phyloP scores from a whole-genome alignment of 2,888 invertebrate genomes.

The Tribolium freemani region DNA sequence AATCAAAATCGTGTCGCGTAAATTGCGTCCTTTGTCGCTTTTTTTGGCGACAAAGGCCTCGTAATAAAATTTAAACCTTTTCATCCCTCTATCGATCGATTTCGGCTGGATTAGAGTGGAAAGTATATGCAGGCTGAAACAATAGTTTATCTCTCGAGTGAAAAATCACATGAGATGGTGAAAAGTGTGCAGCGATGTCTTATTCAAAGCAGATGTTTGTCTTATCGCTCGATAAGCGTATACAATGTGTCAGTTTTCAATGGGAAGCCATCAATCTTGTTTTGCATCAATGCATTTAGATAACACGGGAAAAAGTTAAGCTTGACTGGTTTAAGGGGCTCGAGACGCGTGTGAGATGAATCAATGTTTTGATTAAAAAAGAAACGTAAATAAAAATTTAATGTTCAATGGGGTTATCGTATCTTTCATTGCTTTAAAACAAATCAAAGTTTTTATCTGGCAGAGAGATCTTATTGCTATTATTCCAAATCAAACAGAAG shows the following conservation, averaged over 20 bases:
- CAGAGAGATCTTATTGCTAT: too few species aligned
- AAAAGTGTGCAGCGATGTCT: constrained; percentile 18
- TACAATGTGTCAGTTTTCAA: constrained; percentile 3
- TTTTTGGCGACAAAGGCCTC: constrained; percentile 43
- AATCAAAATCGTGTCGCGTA: neutral
- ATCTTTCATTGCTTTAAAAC: too few species aligned
- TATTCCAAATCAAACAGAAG: too few species aligned
- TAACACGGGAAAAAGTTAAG: neutral
- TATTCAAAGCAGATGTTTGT: constrained; percentile 20
- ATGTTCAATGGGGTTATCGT: neutral
- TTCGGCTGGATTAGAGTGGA: constrained; percentile 34
- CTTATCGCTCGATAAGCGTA: neutral
- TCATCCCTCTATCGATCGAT: constrained; percentile 50
- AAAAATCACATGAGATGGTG: neutral
- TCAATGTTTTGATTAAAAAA: neutral
- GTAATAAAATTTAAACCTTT: constrained; percentile 53
- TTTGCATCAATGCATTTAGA: constrained; percentile 3
- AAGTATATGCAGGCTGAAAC: neutral
- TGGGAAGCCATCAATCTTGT: constrained; percentile 14
- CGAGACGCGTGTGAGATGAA: neutral
- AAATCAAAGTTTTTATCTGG: too few species aligned
- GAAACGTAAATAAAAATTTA: neutral
- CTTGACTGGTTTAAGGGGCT: neutral
- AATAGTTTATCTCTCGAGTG: constrained; percentile 7
- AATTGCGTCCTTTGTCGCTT: neutral